phyloP scores from a whole-genome alignment of 2,888 invertebrate genomes.

The Agonopterix alstromeriana region DNA sequence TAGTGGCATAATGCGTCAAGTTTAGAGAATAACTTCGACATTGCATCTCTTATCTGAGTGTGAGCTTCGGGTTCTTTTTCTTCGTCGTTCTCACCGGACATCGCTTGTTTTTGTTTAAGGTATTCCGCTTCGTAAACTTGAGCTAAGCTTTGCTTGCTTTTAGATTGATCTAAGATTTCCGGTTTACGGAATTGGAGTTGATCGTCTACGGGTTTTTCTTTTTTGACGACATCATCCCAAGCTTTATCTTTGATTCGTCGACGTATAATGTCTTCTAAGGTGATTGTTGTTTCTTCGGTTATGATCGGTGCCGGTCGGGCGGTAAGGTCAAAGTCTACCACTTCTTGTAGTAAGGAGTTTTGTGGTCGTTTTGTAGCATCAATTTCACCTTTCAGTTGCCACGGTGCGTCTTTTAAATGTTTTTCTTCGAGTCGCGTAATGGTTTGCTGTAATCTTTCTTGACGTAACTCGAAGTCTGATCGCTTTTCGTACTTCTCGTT shows the following conservation, averaged over 20 bases:
- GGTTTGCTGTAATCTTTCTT: slow-evolving; percentile 81
- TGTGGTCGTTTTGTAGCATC: slow-evolving; percentile 87
- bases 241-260: slow-evolving; percentile 94
- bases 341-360: slow-evolving; percentile 94
- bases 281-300: slow-evolving; percentile 91
- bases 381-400: slow-evolving; percentile 96
- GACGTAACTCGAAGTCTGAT: slow-evolving; percentile 86
- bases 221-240: slow-evolving; percentile 95
- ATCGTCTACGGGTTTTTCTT: slow-evolving; percentile 89
- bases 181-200: slow-evolving; percentile 91
- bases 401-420: slow-evolving; percentile 89
- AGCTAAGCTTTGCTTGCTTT: slow-evolving; percentile 94
- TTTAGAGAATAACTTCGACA: slow-evolving; percentile 87
- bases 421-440: slow-evolving; percentile 84
- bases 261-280: slow-evolving; percentile 92
- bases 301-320: slow-evolving; percentile 92
- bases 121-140: slow-evolving; percentile 96
- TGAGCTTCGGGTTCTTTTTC: slow-evolving; percentile 85
- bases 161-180: slow-evolving; percentile 92
- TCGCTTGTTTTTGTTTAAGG: slow-evolving; percentile 79
- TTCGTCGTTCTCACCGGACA: slow-evolving; percentile 75
- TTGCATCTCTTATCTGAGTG: slow-evolving; percentile 83
- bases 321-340: slow-evolving; percentile 92
- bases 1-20: slow-evolving; percentile 95
- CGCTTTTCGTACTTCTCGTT: slow-evolving; percentile 45